A percentile compares a stretch with the other conserved stretches of the same genome.
phyloP scores from a whole-genome alignment of 1,140 invertebrate genomes.

The Ostrea edulis region DNA sequence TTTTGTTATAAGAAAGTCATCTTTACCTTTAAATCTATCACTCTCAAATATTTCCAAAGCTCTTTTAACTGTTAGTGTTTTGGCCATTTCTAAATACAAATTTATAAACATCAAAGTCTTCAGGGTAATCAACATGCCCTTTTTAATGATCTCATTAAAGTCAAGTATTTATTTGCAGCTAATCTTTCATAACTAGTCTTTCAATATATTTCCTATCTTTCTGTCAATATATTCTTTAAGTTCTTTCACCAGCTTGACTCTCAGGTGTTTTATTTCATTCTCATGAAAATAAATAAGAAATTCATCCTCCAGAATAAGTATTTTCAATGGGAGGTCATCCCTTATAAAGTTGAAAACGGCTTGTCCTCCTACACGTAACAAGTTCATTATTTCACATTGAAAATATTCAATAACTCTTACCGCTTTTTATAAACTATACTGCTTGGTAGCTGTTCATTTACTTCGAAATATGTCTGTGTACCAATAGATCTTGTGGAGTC shows the following conservation, averaged over 20 bases:
- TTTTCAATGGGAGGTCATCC: not conserved
- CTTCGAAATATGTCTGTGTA: no score
- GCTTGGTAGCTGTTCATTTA: no score
- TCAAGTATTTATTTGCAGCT: not conserved
- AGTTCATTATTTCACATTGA: no score
- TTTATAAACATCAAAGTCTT: not conserved
- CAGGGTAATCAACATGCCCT: not conserved
- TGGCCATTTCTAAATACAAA: not conserved
- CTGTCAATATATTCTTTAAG: constrained; percentile 2
- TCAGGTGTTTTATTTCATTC: not conserved
- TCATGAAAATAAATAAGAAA: not conserved
- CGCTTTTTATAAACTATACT: no score
- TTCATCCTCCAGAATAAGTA: not conserved
- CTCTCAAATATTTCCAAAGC: not conserved
- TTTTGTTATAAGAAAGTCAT: not conserved
- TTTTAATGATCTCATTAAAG: not conserved
- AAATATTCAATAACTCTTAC: no score
- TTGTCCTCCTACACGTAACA: no score
- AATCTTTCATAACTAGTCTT: not conserved
- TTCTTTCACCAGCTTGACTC: not conserved
- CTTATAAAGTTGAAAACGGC: not conserved
- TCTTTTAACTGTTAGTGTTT: not conserved
- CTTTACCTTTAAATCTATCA: not conserved
- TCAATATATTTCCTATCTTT: not conserved
- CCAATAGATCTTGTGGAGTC: no score